Base-by-base conservation (phyloP, 2,888 invertebrate species). In the Gastrophysa polygoni region DNA sequence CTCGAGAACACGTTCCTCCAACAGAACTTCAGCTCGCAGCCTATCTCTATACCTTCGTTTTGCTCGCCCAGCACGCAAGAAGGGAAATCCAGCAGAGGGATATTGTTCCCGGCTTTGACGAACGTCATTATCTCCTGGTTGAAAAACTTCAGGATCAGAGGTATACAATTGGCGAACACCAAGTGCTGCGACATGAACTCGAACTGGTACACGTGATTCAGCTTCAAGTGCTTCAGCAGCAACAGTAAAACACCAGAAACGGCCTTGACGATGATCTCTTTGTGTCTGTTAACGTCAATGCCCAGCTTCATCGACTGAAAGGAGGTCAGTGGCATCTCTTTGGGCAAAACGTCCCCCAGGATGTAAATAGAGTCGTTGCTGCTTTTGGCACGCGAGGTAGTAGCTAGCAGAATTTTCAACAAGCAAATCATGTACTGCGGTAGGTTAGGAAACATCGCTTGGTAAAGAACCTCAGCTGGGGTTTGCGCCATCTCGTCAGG, bases 1-100 rank as follows among this genome's bases (percentile, higher is more conserved):
- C 98, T 97, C 2, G 97, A 95, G 82, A 97, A 99, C 57, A 99
- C 91, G 84, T 99, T 99, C 70, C 98, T 87, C 99, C 98, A 99
- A 48, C 97, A 96, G 81, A 91, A 98, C 49, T 90, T 89, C 69
- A 93, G 89, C 63, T 89, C 88, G 73, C 91, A 91, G 28, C 93
- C 92, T 72, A 94, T 91, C 76, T 94, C 92, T 67, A 98, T 85
- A 76, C 91, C 93, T 79, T 98, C 97, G 6, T 95, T 93, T 77
- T 95, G 95, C 76, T 96, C 96, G 7, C 96, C 96, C 75, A 98
- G 93, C 0, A 98, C 95, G 82, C 96, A 97, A 32, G 93, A 91
- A 5, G 98, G 98, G 79, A 98, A 98, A 81, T 98, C 98, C 77
- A 96, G 86, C 73, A 95, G 89, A 3, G 96, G 93, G 79, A 98